These are phyloP conservation scores for Chiroxiphia lanceolata DNA, from an alignment of 2,797 vertebrate genomes.

Conservation along the genomic window DNA sequence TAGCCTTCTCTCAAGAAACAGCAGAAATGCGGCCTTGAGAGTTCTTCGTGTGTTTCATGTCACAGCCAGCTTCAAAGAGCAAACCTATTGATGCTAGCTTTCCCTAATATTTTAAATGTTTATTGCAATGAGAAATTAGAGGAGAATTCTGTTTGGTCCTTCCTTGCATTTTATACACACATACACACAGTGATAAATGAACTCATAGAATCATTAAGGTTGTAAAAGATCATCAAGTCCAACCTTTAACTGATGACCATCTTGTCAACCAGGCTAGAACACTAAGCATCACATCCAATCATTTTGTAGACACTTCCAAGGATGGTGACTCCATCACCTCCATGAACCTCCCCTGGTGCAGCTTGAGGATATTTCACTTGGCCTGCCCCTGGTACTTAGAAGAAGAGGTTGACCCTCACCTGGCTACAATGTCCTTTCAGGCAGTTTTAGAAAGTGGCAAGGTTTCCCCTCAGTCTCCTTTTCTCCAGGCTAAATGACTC, in stretches of 20 bases:
- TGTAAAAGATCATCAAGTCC: not conserved
- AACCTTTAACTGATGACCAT: not conserved
- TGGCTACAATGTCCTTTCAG: not conserved
- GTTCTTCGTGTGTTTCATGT: not conserved
- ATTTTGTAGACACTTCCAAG: not conserved
- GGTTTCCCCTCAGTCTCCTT: not conserved
- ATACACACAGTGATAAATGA: not conserved
- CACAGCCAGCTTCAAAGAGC: not conserved
- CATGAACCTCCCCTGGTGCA: not conserved
- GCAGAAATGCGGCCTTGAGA: not conserved
- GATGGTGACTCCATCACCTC: not conserved
- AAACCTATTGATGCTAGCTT: not conserved
- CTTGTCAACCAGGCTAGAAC: not conserved
- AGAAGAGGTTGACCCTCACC: not conserved
- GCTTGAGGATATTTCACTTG: not conserved
- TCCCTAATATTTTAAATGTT: not conserved
- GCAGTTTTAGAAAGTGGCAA: not conserved
- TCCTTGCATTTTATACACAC: not conserved
- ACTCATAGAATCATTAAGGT: not conserved
- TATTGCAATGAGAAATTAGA: not conserved
- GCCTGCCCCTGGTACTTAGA: too few relatives aligned
- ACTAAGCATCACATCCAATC: not conserved
- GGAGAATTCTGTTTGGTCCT: not conserved
- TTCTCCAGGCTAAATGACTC: not conserved
- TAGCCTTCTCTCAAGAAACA: not conserved